Evolutionary conservation across 1,140 invertebrate species (phyloP).

Genomic region (Platorchestia sp.): DNA sequence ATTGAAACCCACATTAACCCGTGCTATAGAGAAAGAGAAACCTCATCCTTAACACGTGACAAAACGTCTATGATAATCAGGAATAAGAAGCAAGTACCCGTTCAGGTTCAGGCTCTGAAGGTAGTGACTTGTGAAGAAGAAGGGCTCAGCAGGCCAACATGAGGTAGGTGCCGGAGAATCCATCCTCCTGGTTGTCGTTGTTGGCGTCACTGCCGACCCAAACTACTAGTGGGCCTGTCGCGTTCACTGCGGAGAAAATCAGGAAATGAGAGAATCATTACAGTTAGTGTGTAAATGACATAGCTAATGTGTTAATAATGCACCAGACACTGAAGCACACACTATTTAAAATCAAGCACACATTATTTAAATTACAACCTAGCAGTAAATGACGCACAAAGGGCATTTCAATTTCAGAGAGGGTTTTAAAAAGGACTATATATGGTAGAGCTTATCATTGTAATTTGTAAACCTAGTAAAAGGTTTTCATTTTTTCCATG

Average conservation of each 20-base stretch:
- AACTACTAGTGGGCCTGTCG: conserved; percentile 57
- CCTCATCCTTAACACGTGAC: neutral
- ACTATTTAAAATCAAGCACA: no score
- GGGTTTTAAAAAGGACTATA: no score
- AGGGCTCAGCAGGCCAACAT: conserved; percentile 58
- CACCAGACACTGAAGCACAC: no score
- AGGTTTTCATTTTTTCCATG: no score
- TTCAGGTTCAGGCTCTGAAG: neutral
- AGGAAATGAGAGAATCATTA: neutral
- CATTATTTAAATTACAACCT: no score
- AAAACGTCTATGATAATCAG: neutral
- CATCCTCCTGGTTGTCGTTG: conserved; percentile 59
- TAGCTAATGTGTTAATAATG: no score
- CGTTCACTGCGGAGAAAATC: conserved; percentile 42
- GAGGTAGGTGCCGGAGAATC: conserved; percentile 58
- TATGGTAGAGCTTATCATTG: no score
- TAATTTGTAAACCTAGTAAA: no score
- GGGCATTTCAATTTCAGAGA: no score
- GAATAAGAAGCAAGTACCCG: neutral
- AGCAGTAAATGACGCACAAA: no score
- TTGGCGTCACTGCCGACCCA: conserved; percentile 34
- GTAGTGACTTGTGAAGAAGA: neutral
- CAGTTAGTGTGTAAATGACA: no score
- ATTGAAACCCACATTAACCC: neutral
- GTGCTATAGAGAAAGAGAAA: neutral